A percentile compares a stretch with the other conserved stretches of the same genome.
phyloP scores from a whole-genome alignment of 2,888 invertebrate genomes.

The Coenonympha glycerion region DNA sequence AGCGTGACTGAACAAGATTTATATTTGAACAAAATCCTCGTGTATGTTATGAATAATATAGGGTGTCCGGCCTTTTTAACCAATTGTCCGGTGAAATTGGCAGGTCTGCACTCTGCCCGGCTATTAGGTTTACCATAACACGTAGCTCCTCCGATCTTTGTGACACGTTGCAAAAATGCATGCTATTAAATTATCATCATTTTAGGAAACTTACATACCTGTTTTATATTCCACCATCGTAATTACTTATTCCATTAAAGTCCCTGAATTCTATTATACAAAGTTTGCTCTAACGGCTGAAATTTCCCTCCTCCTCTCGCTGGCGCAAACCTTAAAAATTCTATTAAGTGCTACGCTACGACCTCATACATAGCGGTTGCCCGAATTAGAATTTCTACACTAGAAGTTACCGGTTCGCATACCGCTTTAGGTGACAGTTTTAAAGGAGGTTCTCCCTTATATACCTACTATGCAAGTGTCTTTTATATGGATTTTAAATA shows the following conservation, averaged over 20 bases:
- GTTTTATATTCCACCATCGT: slow-evolving; percentile 8
- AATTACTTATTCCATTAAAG: slow-evolving; percentile 28
- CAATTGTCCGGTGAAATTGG: too few species aligned
- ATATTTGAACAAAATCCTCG: too few species aligned
- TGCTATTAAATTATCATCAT: too few species aligned
- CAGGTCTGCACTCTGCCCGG: too few species aligned
- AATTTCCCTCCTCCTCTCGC: slow-evolving; percentile 29
- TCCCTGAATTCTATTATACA: slow-evolving; percentile 24
- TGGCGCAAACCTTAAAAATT: slow-evolving; percentile 30
- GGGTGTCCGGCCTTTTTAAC: not conserved
- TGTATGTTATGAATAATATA: too few species aligned
- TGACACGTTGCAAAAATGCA: too few species aligned
- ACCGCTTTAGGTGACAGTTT: not conserved
- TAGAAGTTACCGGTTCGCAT: not conserved
- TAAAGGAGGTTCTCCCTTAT: not conserved
- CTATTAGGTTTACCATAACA: too few species aligned
- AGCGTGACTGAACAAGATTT: too few species aligned
- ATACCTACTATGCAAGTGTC: too few species aligned
- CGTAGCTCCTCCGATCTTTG: too few species aligned
- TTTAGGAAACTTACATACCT: not conserved
- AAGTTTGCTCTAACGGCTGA: slow-evolving; percentile 25
- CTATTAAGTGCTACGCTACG: slow-evolving; percentile 30
- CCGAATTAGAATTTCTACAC: slow-evolving; percentile 16
- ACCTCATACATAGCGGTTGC: slow-evolving; percentile 23
- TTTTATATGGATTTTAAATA: too few species aligned